Conservation (phyloP, 2,888 invertebrate species). For the Cephonodes hylas region DNA sequence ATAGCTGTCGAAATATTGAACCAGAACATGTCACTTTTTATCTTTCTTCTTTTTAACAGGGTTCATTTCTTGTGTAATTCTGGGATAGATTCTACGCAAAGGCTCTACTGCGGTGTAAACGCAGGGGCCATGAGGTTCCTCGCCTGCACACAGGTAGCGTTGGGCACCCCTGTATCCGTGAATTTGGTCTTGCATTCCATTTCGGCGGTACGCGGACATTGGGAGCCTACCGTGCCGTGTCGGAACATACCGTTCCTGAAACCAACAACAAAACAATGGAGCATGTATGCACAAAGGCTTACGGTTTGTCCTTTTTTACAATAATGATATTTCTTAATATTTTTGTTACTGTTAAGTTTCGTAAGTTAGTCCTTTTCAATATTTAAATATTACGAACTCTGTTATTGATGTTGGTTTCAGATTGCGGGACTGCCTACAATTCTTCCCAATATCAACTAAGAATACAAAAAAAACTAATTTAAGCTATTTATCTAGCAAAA, state of each 20-base stretch:
- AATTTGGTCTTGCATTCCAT: constrained; percentile 72
- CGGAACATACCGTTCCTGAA: constrained; percentile 77
- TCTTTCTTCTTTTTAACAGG: constrained; percentile 56
- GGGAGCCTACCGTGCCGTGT: constrained; percentile 67
- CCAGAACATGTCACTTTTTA: constrained; percentile 33
- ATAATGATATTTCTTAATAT: too few species aligned
- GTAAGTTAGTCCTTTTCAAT: too few species aligned
- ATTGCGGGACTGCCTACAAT: constrained; percentile 9
- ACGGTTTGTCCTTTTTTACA: background rate
- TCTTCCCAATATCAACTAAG: too few species aligned
- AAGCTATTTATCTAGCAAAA: too few species aligned
- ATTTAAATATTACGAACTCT: too few species aligned
- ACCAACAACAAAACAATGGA: constrained; percentile 60
- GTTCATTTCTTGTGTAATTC: constrained; percentile 57
- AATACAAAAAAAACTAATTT: too few species aligned
- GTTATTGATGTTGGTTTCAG: constrained; percentile 35
- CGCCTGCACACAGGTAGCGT: constrained; percentile 54
- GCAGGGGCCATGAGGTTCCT: constrained; percentile 31
- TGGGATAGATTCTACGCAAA: constrained; percentile 48
- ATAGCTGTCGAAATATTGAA: background rate
- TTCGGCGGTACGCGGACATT: constrained; percentile 59
- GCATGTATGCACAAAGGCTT: constrained; percentile 19
- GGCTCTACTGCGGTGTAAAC: constrained; percentile 61
- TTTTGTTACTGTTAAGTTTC: too few species aligned
- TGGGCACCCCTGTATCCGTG: constrained; percentile 69